Base-by-base conservation (phyloP, 2,888 invertebrate species). In the Melanchra persicariae region DNA sequence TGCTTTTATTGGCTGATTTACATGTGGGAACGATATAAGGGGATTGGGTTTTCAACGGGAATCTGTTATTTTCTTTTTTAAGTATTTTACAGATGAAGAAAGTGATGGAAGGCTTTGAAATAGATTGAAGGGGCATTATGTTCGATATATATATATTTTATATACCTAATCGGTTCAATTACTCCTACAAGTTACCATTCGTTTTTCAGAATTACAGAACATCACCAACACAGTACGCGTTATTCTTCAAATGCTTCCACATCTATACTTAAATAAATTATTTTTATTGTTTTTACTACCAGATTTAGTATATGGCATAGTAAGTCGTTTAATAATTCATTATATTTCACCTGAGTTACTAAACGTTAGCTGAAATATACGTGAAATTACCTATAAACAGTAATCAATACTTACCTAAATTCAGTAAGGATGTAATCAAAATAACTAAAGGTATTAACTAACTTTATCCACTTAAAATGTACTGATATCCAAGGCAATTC, bases 1-100 rank as follows among this genome's bases (percentile, higher is more conserved):
- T 87, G 84, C 87, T 91, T 87, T 89, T 90, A 91, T 91, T 87
- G 85, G 79, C 85, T 85, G 83, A 79, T 86, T 90, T 85, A 88
- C 87, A 87, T 89, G 89, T 91, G 90, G 90, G 88, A 89, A 89
- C 85, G 74, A 81, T 86, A 83, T 84, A 77, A 85, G 84, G 82
- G 75, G 79, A 77, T 79, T 82, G 79, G 74, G 51, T 54, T 61
- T 77, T 66, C 79, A 59, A 83, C 60, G 77, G 73, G 73, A 66
- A 73, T 74, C 66, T 70, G 70, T 57, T 66, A 43, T 30, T 49
- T 70, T 60, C n/a, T 52, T 55, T 26, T 67, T 12, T 64, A 43
- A 52, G n/a, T 57, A 43, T 58, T 59, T 49, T 30, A 59, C 24
- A n/a, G n/a, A n/a, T n/a, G n/a, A n/a, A n/a, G n/a, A n/a, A n/a